phyloP scores from a whole-genome alignment of 2,888 invertebrate species.

The Thera obeliscata region DNA sequence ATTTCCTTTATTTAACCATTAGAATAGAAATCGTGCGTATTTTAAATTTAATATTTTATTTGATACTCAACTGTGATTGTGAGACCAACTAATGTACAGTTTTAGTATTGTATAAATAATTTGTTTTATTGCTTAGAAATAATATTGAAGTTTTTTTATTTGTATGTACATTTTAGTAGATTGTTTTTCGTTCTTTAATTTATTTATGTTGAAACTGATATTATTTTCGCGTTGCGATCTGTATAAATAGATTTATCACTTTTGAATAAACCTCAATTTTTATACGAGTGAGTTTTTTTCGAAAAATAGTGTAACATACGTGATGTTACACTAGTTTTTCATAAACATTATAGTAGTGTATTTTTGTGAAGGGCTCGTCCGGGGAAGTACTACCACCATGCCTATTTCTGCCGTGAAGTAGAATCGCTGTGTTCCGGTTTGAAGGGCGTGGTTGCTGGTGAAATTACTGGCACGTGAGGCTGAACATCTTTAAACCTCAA shows the following conservation, averaged over 20 bases:
- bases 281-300: conserved; percentile 6
- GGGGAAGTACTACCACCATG: too few relatives aligned
- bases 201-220: conserved; percentile 32
- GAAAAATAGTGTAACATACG: too few relatives aligned
- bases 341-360: too few relatives aligned
- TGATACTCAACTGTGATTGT: conserved; percentile 39
- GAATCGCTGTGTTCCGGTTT: too few relatives aligned
- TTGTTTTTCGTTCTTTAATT: conserved; percentile 28
- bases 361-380: too few relatives aligned
- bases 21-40: conserved; percentile 8
- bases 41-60: conserved; percentile 26
- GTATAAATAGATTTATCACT: conserved; percentile 39
- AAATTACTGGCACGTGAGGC: too few relatives aligned
- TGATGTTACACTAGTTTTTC: too few relatives aligned
- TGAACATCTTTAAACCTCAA: too few relatives aligned
- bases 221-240: conserved; percentile 38
- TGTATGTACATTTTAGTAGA: conserved; percentile 21
- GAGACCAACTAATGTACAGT: conserved; percentile 38
- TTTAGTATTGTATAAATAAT: conserved; percentile 18
- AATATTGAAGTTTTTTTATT: conserved; percentile 19
- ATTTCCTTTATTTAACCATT: not conserved
- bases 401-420: too few relatives aligned
- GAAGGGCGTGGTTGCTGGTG: too few relatives aligned
- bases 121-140: conserved; percentile 20
- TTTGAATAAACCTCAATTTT: conserved; percentile 39